Base-by-base conservation (phyloP, 2,888 invertebrate species). In the Netelia fuscicornis region DNA sequence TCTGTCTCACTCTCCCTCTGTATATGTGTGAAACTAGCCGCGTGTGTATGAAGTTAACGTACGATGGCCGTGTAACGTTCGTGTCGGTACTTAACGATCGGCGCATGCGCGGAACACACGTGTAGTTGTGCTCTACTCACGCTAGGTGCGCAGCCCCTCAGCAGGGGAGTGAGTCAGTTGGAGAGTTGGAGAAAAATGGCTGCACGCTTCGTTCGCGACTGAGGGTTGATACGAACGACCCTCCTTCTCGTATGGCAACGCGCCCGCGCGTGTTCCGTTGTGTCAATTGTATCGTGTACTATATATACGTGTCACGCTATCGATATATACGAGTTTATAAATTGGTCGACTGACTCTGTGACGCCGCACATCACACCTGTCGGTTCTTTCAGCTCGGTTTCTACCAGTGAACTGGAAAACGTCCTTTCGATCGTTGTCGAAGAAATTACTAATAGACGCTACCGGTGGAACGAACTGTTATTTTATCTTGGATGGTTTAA, bases 61-160 rank as follows among this genome's bases (percentile, higher is more conserved):
- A 65, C 70, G 67, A 64, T 67, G 58, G 37, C 54, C 52, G 13
- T 62, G 30, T 70, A 71, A 71, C 54, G 67, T 71, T 70, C 75
- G 70, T 74, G 83, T 74, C 68, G 37, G 80, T 67, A 84, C 83
- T 83, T 87, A 88, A 88, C 87, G 87, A 88, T 88, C 86, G 85
- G 85, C 85, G 85, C 83, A 75, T 71, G 86, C 86, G 85, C 60
- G 62, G 60, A 23, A 72, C 67, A 0, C 37, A 37, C 37, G 37
- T 37, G 37, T 6, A 8, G 37, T 6, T 6, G 8, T 37, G 37
- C 37, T 5, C 37, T 8, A 37, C 6, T 5, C 5, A 67, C 71
- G 65, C 23, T 42, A 44, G 62, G 42, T 54, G 10, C 62, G 25
- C 48, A 44, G 6, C 44, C 20, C 11, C 64, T 1, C 20, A 23